Base-by-base conservation (phyloP, 2,888 invertebrate species). In the Diploptera punctata region DNA sequence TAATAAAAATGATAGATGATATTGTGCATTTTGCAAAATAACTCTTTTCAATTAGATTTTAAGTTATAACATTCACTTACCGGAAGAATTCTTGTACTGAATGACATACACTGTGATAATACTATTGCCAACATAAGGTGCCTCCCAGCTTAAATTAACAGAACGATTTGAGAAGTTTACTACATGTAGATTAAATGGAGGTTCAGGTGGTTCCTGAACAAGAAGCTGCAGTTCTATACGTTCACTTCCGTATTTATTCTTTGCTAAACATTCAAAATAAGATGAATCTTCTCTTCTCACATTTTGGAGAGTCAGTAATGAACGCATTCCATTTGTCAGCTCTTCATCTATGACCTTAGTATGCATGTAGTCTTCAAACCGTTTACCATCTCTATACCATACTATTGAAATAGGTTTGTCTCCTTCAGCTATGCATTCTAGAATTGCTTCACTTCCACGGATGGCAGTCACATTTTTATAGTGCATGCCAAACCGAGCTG, bases 221-320 rank as follows among this genome's bases (percentile, higher is more conserved):
- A 73, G 57, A 18, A 74, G 68, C 24, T 44, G 68, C 16, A 67
- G 29, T 18, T 70, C 70, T 2, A 44, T 43, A 21, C 80, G 78
- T 72, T 82, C 84, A 71, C 81, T 78, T 16, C 84, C 84, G 76
- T 81, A 84, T 67, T 79, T 79, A 76, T 84, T 84, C 70, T 80
- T 80, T 33, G 83, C 83, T 49, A 78, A 79, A 76, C 84, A 84
- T 38, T 81, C 81, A 77, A 82, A 82, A 67, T 79, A 67, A 10
- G 75, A 74, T 3, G 73, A 71, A 65, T 76, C 74, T 10, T 68
- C 71, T 3, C 76, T 73, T 10, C 72, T 67, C 18, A 72, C 68
- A 29, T 72, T 70, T 38, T 73, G 54, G 26, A 77, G 54, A n/a
- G 68, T 67, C 10, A 77, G 74, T 26, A 72, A 67, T 18, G 76